phyloP scores from a whole-genome alignment of 2,113 vertebrate species.

The Bos indicus region DNA sequence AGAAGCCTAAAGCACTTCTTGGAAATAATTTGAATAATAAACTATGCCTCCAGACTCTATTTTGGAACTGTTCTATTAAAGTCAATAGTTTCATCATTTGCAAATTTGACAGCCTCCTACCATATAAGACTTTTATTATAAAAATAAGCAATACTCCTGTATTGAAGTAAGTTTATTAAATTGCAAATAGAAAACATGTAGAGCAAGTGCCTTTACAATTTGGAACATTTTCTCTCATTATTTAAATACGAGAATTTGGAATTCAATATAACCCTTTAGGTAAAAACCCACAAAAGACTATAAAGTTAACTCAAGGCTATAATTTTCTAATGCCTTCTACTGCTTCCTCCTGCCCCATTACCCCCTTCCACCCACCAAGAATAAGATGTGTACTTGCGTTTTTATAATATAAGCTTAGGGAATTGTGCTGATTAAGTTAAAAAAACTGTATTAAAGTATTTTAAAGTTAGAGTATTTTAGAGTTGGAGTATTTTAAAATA shows the following conservation, averaged over 20 bases:
- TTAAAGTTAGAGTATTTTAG: neutral
- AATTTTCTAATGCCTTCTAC: neutral
- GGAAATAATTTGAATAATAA: neutral
- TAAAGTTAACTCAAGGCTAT: neutral
- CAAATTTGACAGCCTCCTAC: neutral
- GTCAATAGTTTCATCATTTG: neutral
- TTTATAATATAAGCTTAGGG: neutral
- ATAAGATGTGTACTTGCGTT: neutral
- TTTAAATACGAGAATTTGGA: neutral
- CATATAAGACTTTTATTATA: neutral
- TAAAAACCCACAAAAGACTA: neutral
- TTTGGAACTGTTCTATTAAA: neutral
- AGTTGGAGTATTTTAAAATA: neutral
- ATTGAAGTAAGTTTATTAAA: constrained; percentile 9
- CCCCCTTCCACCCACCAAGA: neutral
- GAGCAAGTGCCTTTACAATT: neutral
- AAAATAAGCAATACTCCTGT: neutral
- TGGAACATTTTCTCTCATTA: neutral
- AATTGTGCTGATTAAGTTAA: neutral
- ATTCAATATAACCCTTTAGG: neutral
- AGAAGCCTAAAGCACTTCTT: neutral
- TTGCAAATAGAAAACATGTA: neutral
- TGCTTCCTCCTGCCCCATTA: neutral
- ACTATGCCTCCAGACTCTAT: neutral
- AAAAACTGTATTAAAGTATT: neutral